Conservation (phyloP, 1,140 invertebrate genomes). For the Parapsyche elsis region DNA sequence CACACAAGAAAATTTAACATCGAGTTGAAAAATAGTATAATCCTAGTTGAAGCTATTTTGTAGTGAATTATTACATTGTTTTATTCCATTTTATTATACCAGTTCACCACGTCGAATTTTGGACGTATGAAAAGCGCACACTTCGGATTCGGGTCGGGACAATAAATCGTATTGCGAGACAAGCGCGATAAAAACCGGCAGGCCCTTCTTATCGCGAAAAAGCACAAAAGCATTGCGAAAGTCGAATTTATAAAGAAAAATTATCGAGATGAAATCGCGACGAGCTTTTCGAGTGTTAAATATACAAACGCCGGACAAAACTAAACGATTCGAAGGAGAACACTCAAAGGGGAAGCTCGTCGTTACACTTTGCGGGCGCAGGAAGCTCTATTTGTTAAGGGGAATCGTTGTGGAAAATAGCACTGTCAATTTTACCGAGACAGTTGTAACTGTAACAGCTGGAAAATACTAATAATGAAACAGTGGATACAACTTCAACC, state of each 20-base stretch:
- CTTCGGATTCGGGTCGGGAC: neutral
- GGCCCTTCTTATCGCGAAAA: neutral
- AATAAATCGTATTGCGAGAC: slow-evolving; percentile 6
- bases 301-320: slow-evolving; percentile 33
- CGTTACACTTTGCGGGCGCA: too few species aligned
- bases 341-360: neutral
- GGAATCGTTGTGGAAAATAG: neutral
- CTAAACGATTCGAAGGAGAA: slow-evolving; percentile 31
- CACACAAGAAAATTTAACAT: too few species aligned
- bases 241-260: neutral
- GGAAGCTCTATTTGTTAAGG: neutral
- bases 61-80: too few species aligned
- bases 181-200: neutral
- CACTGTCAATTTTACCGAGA: neutral
- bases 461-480: too few species aligned
- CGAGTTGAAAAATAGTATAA: too few species aligned
- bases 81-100: neutral
- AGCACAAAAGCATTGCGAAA: neutral
- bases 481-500: too few species aligned
- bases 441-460: neutral
- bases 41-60: too few species aligned
- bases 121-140: slow-evolving; percentile 6
- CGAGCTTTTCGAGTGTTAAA: slow-evolving; percentile 22
- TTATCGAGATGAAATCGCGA: neutral
- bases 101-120: neutral